phyloP scores from a whole-genome alignment of 2,888 invertebrate genomes.

The Clepsis dumicolana region DNA sequence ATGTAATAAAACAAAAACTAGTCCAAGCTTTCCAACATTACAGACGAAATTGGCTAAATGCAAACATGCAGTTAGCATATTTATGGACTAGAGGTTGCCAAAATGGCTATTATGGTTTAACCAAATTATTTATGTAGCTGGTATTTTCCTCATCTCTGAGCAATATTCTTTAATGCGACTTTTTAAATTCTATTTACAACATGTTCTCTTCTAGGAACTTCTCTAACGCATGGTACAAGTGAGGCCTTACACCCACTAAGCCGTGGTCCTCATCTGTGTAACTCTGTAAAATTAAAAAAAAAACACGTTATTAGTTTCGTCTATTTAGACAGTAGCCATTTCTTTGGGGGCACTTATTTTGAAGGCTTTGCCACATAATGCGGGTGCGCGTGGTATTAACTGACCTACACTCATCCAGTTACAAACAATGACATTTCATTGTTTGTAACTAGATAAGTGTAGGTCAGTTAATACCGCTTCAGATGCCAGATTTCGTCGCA shows the following conservation, averaged over 20 bases:
- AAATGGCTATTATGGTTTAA: conserved; percentile 25
- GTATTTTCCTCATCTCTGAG: conserved; percentile 25
- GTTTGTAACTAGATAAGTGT: too few relatives aligned
- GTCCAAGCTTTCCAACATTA: not conserved
- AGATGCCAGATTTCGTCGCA: too few relatives aligned
- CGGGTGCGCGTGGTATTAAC: too few relatives aligned
- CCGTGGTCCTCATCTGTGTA: conserved; percentile 98
- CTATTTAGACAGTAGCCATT: too few relatives aligned
- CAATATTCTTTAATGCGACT: conserved; percentile 12
- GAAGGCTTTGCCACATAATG: too few relatives aligned
- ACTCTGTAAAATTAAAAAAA: conserved; percentile 88
- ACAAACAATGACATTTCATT: too few relatives aligned
- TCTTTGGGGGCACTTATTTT: too few relatives aligned
- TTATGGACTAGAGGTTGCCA: conserved; percentile 25
- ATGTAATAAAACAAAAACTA: not conserved
- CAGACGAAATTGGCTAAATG: conserved; percentile 8
- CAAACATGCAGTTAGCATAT: not conserved
- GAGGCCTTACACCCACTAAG: conserved; percentile 92
- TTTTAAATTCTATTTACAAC: conserved; percentile 58
- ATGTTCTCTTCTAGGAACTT: conserved; percentile 89
- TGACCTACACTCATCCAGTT: too few relatives aligned
- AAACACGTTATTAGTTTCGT: too few relatives aligned
- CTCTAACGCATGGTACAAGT: conserved; percentile 95
- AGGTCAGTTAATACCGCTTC: too few relatives aligned
- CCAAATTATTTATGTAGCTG: not conserved